A percentile compares a stretch with the other conserved stretches of the same genome.
Conservation (phyloP, 2,113 vertebrate genomes). For the Callipepla squamata region DNA sequence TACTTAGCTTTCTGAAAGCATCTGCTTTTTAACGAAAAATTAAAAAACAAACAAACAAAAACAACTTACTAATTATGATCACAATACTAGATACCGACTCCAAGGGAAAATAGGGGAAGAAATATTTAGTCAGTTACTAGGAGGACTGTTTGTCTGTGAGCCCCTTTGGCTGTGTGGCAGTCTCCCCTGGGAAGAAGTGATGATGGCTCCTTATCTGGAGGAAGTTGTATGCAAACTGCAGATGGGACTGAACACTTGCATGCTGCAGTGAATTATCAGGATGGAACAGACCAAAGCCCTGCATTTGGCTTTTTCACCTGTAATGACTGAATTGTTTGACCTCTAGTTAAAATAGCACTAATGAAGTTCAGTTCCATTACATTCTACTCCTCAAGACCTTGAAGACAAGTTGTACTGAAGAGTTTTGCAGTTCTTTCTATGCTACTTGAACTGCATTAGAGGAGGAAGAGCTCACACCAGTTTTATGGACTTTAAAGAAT, state of each 20-base stretch:
- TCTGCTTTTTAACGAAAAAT: neutral
- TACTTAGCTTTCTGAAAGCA: neutral
- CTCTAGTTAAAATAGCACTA: neutral
- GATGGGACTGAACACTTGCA: neutral
- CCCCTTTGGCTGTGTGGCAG: neutral
- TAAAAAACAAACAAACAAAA: neutral
- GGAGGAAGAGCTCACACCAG: neutral
- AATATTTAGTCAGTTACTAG: neutral
- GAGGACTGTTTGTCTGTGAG: neutral
- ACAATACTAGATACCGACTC: neutral
- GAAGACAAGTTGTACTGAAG: neutral
- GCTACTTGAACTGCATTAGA: neutral
- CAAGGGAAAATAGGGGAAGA: neutral
- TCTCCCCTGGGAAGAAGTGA: neutral
- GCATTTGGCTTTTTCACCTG: neutral
- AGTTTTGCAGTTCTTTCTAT: neutral
- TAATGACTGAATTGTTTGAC: neutral
- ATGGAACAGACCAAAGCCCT: neutral
- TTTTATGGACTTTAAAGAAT: neutral
- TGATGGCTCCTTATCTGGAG: neutral
- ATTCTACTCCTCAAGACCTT: neutral
- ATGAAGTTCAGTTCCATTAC: neutral
- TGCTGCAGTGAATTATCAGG: neutral
- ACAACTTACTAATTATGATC: neutral
- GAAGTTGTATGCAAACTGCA: neutral